phyloP scores from a whole-genome alignment of 2,113 vertebrate species.

The Sprattus sprattus region DNA sequence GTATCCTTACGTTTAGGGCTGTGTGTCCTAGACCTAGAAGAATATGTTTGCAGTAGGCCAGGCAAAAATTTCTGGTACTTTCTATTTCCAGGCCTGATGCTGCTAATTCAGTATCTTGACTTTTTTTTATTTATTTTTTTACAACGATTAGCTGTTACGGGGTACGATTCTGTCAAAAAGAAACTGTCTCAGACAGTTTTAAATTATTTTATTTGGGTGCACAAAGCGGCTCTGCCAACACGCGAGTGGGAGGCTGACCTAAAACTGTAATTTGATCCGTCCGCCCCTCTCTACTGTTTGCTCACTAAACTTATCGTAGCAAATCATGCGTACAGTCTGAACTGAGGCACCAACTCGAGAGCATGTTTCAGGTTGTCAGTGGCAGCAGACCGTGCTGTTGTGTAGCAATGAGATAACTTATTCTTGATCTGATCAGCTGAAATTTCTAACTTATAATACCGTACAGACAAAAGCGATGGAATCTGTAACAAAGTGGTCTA shows the following conservation, averaged over 20 bases:
- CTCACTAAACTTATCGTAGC: neutral
- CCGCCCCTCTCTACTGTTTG: slow-evolving; percentile 20
- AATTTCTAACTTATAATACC: neutral
- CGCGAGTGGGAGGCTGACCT: slow-evolving; percentile 15
- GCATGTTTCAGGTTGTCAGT: neutral
- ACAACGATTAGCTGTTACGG: neutral
- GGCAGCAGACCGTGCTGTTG: neutral
- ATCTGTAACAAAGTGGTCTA: slow-evolving; percentile 63
- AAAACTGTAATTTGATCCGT: slow-evolving; percentile 46
- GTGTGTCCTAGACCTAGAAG: too few species aligned
- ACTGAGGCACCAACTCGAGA: neutral
- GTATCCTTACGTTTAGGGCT: neutral
- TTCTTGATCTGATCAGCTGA: neutral
- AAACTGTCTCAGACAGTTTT: neutral
- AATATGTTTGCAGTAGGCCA: neutral
- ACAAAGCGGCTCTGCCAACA: neutral
- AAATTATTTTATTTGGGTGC: neutral
- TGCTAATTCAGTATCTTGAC: too few species aligned
- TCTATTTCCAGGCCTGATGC: neutral
- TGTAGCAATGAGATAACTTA: neutral
- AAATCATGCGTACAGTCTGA: slow-evolving; percentile 8
- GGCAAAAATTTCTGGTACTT: neutral
- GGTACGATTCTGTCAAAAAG: neutral
- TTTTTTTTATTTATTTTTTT: too few species aligned
- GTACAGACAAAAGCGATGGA: slow-evolving; percentile 52